Base-by-base conservation (phyloP, 2,797 vertebrate genomes). In the Lateolabrax maculatus region DNA sequence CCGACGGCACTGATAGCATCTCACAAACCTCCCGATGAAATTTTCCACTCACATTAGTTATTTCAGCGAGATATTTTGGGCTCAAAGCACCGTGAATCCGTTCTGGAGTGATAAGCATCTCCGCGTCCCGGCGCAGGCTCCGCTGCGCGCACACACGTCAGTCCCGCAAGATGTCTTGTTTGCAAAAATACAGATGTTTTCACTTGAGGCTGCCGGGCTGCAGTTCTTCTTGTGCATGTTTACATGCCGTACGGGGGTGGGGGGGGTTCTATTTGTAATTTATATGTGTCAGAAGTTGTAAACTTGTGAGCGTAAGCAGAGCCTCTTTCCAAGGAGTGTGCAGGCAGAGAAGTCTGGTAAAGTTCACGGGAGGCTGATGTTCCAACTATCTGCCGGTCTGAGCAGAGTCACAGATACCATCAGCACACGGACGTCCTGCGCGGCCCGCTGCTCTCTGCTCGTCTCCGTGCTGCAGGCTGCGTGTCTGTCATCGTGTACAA, bases 131-230 rank as follows among this genome's bases (percentile, higher is more conserved):
- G 44, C 21, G 7, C 46, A 57, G 10, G 53, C 68, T 63, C 39
- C 13, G 27, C 70, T 57, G 41, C 37, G 55, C n/a, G 68, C 39
- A 29, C 69, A 67, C 39, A 61, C 44, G 75, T 60, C 68, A 63
- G 75, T 27, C 6, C 36, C 39, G 71, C 75, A 6, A 68, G 57
- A 82, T 51, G 79, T 70, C 66, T 84, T 84, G 80, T 89, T 89
- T 84, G 88, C 67, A 82, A 55, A n/a, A 80, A 52, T 71, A 55
- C 91, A 93, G 91, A 91, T 93, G 92, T 90, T 91, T 92, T 87
- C 86, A 90, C 91, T 93, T 53, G 60, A 85, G 87, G 16, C 53
- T 71, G 15, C 19, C 19, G 16, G 39, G 48, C 84, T 56, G 79
- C 84, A 72, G 53, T 37, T 69, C 43, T 73, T 84, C 79, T 29